Percentiles rank a stretch among this genome's conserved stretches.
These are phyloP conservation scores for Artibeus lituratus DNA, from an alignment of 2,797 vertebrate genomes.

Conservation along the genomic window DNA sequence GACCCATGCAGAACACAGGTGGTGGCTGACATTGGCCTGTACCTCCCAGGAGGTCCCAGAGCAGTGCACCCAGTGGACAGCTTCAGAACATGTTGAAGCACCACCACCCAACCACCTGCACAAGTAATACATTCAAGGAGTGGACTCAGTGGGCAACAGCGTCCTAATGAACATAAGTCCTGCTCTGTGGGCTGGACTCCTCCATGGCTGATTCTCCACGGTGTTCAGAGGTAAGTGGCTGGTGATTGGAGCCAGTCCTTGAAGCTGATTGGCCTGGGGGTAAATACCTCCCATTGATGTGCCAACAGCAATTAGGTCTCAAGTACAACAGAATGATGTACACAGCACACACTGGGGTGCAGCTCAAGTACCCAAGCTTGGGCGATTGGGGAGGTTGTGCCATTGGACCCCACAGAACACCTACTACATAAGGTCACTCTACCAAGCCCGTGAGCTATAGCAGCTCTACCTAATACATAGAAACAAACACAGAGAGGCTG, in stretches of 20 bases:
- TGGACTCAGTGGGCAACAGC: neutral
- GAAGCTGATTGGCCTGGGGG: neutral
- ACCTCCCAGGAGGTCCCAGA: neutral
- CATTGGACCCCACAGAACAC: neutral
- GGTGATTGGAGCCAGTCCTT: neutral
- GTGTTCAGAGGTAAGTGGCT: neutral
- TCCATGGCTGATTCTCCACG: neutral
- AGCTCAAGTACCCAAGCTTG: neutral
- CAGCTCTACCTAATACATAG: neutral
- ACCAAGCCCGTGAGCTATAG: neutral
- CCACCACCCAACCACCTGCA: neutral
- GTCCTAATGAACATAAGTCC: neutral
- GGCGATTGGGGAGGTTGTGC: neutral
- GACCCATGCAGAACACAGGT: neutral
- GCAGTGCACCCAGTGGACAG: neutral
- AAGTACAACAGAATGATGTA: neutral
- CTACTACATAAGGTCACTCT: neutral
- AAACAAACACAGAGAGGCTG: neutral
- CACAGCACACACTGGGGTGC: neutral
- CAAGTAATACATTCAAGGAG: neutral
- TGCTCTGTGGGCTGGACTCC: neutral
- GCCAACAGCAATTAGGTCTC: neutral
- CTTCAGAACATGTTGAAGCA: neutral
- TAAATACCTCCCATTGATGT: neutral
- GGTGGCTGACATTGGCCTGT: neutral